Evolutionary conservation across 2,888 invertebrate species (phyloP).

Genomic region (Sycophila texana): DNA sequence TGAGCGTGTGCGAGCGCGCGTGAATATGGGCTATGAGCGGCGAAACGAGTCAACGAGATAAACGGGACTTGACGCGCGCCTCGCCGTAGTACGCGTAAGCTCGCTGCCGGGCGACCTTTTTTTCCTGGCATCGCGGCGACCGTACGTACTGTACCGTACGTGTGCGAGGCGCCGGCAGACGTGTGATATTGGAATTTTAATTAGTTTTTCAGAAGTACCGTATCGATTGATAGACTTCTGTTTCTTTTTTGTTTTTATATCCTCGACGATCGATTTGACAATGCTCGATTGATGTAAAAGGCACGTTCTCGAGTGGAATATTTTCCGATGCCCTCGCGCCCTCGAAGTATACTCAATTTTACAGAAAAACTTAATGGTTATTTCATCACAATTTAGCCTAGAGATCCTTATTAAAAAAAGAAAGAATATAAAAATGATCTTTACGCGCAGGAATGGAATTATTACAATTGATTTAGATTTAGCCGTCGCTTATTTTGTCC

Average conservation of each 20-base stretch:
- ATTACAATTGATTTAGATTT: too few relatives aligned
- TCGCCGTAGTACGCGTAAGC: background rate
- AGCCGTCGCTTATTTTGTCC: too few relatives aligned
- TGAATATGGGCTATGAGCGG: background rate
- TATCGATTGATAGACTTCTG: too few relatives aligned
- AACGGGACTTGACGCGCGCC: constrained; percentile 23
- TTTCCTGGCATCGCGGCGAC: background rate
- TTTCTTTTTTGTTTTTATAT: too few relatives aligned
- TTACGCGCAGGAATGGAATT: too few relatives aligned
- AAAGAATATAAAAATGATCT: too few relatives aligned
- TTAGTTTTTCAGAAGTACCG: constrained; percentile 13
- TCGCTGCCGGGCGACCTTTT: constrained; percentile 8
- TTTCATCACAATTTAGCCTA: background rate
- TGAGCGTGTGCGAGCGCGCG: background rate
- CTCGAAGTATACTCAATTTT: too few relatives aligned
- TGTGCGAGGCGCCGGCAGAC: background rate
- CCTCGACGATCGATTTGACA: too few relatives aligned
- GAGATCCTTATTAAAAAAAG: background rate
- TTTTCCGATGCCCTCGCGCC: too few relatives aligned
- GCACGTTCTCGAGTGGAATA: too few relatives aligned
- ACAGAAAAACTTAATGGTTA: too few relatives aligned
- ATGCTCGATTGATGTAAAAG: too few relatives aligned
- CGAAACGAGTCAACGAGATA: background rate
- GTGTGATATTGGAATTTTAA: constrained; percentile 25
- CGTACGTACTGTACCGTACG: background rate